Conservation (phyloP, 2,113 vertebrate species). For the Pavo muticus region DNA sequence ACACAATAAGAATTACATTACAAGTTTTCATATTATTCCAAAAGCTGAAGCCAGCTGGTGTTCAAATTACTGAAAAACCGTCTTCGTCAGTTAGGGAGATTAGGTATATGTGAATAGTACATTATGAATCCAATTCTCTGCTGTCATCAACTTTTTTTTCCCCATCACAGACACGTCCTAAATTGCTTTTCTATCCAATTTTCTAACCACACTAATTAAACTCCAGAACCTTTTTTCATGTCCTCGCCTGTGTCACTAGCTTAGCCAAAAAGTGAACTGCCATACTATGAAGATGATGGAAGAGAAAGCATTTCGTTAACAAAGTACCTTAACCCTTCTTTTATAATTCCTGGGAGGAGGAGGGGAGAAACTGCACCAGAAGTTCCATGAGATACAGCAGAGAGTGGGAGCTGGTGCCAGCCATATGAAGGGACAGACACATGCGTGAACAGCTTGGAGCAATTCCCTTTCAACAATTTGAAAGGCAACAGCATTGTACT, state of each 20-base stretch:
- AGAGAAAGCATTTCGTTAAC: not conserved
- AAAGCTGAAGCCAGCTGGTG: not conserved
- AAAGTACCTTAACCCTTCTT: not conserved
- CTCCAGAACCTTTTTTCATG: not conserved
- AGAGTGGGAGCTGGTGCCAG: not conserved
- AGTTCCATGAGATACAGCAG: rapidly evolving
- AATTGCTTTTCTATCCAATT: not conserved
- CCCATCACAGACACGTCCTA: not conserved
- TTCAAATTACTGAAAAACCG: not conserved
- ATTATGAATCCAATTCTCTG: not conserved
- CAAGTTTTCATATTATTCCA: slow-evolving; percentile 1
- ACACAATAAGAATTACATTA: not conserved
- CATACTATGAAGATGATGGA: not conserved
- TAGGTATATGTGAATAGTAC: not conserved
- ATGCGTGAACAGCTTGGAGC: not conserved
- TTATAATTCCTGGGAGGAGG: not conserved
- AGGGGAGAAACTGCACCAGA: not conserved
- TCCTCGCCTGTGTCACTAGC: not conserved
- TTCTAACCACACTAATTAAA: not conserved
- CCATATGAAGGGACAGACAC: not conserved
- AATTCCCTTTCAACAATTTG: not conserved
- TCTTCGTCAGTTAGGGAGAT: not conserved
- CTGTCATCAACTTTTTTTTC: not conserved
- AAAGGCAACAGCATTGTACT: rapidly evolving
- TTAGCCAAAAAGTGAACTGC: not conserved